Evolutionary conservation across 2,113 vertebrate genomes (phyloP), one percentile per base, ranked within the genome.

Genomic region (Macrotus californicus): DNA sequence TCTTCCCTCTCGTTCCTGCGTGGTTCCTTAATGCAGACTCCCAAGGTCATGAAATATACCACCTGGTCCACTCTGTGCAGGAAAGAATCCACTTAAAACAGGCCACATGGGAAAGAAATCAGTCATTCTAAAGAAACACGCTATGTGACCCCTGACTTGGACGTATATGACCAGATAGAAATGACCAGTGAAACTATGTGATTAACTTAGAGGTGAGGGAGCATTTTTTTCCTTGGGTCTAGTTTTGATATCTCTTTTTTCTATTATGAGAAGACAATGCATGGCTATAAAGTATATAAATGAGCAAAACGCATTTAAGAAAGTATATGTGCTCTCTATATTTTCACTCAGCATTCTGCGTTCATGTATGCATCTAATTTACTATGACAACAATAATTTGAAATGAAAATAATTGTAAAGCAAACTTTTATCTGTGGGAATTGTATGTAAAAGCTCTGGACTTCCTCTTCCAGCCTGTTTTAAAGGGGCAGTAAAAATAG

Each of bases 401-500:
- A 96, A 89, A 83, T 43, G 41, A 56, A 88, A 70, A 66, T 59
- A 56, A 89, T 41, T 43, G 12, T 41, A 93, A 64, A 73, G 36
- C 19, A 83, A 79, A 94, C 72, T 90, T 94, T 82, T 7, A n/a
- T 87, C 81, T 87, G 64, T 82, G 18, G 36, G 19, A 94, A 75
- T 89, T 72, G 39, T 13, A 59, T 21, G 6, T 66, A 82, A 84
- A 92, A 84, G 36, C 34, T 76, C 36, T 72, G 48, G 56, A 46
- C 61, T 94, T 89, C 34, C 54, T 79, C 85, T 91, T 59, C 22
- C 26, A 95, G 69, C 18, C 69, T 7, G 7, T 69, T 79, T 95
- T 86, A 85, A 94, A 88, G 54, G 69, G 61, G 26, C 18, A 67
- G 69, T 96, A 93, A 95, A 95, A 91, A 88, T 84, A 93, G 91